Evolutionary conservation across 2,888 invertebrate species (phyloP).

Genomic region (Trissonchulus latispiculum): DNA sequence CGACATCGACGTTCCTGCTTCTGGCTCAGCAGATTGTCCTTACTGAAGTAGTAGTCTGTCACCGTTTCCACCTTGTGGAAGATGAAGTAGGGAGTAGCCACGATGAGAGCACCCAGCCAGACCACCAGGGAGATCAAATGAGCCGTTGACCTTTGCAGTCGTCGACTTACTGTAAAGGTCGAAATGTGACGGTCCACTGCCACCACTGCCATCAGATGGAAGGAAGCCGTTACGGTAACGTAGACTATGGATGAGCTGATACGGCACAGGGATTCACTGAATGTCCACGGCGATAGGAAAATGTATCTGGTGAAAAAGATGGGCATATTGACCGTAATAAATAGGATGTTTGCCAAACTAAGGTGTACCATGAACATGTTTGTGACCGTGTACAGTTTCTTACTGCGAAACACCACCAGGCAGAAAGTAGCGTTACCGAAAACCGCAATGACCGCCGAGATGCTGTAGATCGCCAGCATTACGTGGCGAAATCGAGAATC

Average conservation of each 20-base stretch:
- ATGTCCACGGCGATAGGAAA: not conserved
- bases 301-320: slow-evolving; percentile 7
- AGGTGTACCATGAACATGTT: not conserved
- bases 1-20: not conserved
- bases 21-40: not conserved
- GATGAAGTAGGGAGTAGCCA: slow-evolving; percentile 13
- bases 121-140: not conserved
- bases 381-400: not conserved
- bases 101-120: not conserved
- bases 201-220: slow-evolving; percentile 9
- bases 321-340: slow-evolving; percentile 11
- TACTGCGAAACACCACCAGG: slow-evolving; percentile 2
- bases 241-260: slow-evolving; percentile 6
- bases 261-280: not conserved
- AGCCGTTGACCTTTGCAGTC: not conserved
- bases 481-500: not conserved
- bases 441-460: not conserved
- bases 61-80: not conserved
- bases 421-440: slow-evolving; percentile 13
- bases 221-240: slow-evolving; percentile 15
- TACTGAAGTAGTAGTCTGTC: not conserved
- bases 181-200: slow-evolving; percentile 8
- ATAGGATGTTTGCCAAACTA: not conserved
- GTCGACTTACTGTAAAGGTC: not conserved
- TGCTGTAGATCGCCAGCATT: not conserved